A percentile compares a stretch with the other conserved stretches of the same genome.
Evolutionary conservation across 2,888 invertebrate species (phyloP).

Genomic region (Folsomia manolachei): DNA sequence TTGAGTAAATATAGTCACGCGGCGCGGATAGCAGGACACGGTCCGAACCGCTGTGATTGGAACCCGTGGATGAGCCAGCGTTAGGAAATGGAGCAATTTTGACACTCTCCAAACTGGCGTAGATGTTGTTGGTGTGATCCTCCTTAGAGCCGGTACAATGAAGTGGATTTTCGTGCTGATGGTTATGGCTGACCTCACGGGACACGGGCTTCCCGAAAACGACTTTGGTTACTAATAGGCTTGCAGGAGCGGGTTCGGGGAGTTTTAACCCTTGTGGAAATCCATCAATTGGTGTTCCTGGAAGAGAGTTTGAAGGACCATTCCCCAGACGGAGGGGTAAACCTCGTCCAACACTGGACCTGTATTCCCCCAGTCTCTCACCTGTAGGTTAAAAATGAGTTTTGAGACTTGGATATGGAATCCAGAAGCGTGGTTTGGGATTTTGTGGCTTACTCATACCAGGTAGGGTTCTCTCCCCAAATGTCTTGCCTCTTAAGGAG

Average conservation of each 20-base stretch:
- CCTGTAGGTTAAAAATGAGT: constrained; percentile 47
- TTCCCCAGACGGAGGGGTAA: constrained; percentile 50
- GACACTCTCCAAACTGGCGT: constrained; percentile 51
- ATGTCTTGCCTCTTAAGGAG: constrained; percentile 51
- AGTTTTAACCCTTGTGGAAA: constrained; percentile 51
- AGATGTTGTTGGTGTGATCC: constrained; percentile 50
- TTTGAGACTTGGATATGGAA: neutral
- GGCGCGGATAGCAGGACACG: constrained; percentile 50
- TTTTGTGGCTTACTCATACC: constrained; percentile 43
- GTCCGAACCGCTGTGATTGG: constrained; percentile 51
- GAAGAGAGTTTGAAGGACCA: constrained; percentile 50
- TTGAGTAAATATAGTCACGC: constrained; percentile 51
- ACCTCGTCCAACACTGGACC: constrained; percentile 50
- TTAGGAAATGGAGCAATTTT: constrained; percentile 50
- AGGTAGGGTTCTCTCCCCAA: constrained; percentile 51
- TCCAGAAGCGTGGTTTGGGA: neutral
- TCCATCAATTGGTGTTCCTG: constrained; percentile 51
- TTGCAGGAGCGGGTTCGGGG: constrained; percentile 51
- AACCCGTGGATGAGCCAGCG: constrained; percentile 50
- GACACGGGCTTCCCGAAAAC: constrained; percentile 51
- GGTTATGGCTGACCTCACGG: constrained; percentile 50
- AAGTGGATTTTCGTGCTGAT: constrained; percentile 50
- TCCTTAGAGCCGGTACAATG: constrained; percentile 49
- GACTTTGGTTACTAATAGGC: constrained; percentile 51
- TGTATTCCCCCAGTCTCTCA: constrained; percentile 51